Percentiles rank a stretch among this genome's conserved stretches.
Evolutionary conservation across 2,797 vertebrate species (phyloP).

Genomic region (Oreortyx pictus): DNA sequence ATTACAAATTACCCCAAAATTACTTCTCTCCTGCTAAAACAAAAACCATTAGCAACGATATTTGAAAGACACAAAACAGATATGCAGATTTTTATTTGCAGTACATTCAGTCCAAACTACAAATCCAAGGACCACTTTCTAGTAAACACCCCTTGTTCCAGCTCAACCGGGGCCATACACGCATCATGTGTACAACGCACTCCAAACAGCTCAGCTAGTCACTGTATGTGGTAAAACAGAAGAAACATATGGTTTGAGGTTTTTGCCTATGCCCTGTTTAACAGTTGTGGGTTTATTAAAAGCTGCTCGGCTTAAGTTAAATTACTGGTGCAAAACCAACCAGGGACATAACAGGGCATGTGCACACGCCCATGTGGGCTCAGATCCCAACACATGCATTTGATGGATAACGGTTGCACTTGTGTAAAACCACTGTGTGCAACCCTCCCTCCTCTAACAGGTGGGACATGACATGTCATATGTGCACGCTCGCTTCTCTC

Average conservation of each 20-base stretch:
- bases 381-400: fast-evolving
- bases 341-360: background rate
- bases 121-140: background rate
- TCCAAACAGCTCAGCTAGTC: background rate
- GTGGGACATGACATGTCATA: no score
- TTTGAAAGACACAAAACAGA: background rate
- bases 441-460: no score
- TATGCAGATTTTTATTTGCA: background rate
- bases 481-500: background rate
- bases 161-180: background rate
- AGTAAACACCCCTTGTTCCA: background rate
- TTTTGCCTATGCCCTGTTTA: slow-evolving; percentile 2
- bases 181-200: fast-evolving
- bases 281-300: slow-evolving; percentile 31
- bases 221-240: background rate
- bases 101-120: background rate
- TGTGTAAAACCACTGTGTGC: background rate
- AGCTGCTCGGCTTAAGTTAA: slow-evolving; percentile 20
- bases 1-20: background rate
- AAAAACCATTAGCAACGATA: background rate
- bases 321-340: slow-evolving; percentile 38
- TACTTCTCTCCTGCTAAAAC: background rate
- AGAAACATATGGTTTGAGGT: slow-evolving; percentile 37
- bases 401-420: background rate
- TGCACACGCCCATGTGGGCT: background rate